Evolutionary conservation across 1,140 invertebrate genomes (phyloP), one percentile per base, ranked within the genome.

Genomic region (Drepana arcuata): DNA sequence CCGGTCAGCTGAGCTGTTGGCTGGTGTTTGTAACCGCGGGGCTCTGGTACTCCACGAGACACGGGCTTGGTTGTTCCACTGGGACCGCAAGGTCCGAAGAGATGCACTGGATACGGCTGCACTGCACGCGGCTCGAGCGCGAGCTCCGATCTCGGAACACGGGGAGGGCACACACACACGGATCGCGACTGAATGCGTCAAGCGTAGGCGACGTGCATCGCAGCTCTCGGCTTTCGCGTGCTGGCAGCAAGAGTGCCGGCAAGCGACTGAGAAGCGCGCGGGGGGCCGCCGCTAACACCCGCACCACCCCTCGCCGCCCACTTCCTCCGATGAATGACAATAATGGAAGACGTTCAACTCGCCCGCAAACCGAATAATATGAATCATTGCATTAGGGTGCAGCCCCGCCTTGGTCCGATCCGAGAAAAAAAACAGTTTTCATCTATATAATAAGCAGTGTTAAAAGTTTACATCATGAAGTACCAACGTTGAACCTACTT

Each of bases 291-390:
- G 55, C 52, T 52, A 58, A 42, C 59, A 59, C 58, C 70, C 62
- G 63, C 68, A 59, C 72, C 71, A 59, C 68, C 68, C 72, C 73
- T 48, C 67, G 60, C 77, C 71, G 71, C 77, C 77, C 73, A 78
- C 72, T 81, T 78, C 77, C 77, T 78, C 69, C 70, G 73, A 81
- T 81, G 77, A 81, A 81, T 81, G 77, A 79, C 77, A 81, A 81
- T 81, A 81, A 81, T 81, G 72, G 73, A 81, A 81, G 77, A 81
- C 77, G 77, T 81, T 79, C 77, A 81, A 81, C 77, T 81, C 74
- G 74, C 66, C 72, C 74, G 77, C 74, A 79, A 78, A 79, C 77
- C 74, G 72, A 81, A 77, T 77, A 79, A 81, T 77, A 78, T 81
- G 77, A 81, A 81, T 81, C 77, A 81, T 81, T 81, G 77, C 77